phyloP scores from a whole-genome alignment of 2,888 invertebrate genomes.

The Augiades crinisus region DNA sequence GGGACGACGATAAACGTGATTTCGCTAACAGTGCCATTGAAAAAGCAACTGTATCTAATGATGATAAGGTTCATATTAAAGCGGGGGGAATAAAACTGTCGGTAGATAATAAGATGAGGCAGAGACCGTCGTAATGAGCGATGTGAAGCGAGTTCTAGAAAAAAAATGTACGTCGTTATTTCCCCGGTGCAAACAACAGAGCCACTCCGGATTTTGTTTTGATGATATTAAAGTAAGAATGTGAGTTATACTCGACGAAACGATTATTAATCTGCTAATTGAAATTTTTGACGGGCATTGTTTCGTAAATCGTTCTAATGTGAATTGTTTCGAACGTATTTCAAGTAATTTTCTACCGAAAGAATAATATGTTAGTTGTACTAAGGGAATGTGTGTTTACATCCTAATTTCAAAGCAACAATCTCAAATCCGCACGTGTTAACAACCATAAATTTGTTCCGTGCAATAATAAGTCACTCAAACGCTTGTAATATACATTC shows the following conservation, averaged over 20 bases:
- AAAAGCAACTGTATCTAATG: constrained; percentile 36
- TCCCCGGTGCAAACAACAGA: constrained; percentile 50
- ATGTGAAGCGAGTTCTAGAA: constrained; percentile 50
- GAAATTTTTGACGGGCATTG: neutral
- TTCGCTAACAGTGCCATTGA: constrained; percentile 36
- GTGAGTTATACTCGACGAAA: constrained; percentile 18
- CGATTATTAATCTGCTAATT: constrained; percentile 9
- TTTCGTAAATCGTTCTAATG: neutral
- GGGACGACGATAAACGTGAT: constrained; percentile 46
- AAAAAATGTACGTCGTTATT: constrained; percentile 54
- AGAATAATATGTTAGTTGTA: too few relatives aligned
- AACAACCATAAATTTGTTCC: constrained; percentile 15
- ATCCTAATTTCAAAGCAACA: constrained; percentile 7
- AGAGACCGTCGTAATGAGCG: constrained; percentile 56
- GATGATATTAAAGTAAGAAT: constrained; percentile 36
- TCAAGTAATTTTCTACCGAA: too few relatives aligned
- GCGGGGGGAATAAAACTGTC: constrained; percentile 35
- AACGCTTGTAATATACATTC: constrained; percentile 6
- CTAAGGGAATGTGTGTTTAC: neutral
- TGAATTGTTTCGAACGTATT: too few relatives aligned
- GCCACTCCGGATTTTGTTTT: constrained; percentile 41
- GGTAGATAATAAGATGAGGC: constrained; percentile 58
- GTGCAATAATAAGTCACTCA: constrained; percentile 21
- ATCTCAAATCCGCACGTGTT: constrained; percentile 14
- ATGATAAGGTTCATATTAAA: constrained; percentile 28